Evolutionary conservation across 2,113 vertebrate genomes (phyloP).

Genomic region (Mesitornis unicolor): DNA sequence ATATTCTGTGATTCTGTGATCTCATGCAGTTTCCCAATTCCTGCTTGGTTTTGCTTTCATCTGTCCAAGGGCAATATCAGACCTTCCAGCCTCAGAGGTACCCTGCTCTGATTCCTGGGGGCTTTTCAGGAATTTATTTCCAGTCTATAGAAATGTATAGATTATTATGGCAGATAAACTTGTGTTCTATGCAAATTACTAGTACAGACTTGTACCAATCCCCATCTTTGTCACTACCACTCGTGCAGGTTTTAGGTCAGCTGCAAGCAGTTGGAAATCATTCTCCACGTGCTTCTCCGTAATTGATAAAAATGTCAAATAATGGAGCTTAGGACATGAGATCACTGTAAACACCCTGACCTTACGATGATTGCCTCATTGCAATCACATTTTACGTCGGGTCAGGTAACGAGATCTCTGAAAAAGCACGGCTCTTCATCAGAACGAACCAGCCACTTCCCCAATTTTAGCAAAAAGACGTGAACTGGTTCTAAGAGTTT

Average conservation of each 20-base stretch:
- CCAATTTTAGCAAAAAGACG: neutral
- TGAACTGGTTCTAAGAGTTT: neutral
- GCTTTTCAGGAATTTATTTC: neutral
- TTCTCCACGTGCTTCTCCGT: neutral
- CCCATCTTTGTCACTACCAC: fast-evolving
- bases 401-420: neutral
- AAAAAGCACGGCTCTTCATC: neutral
- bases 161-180: neutral
- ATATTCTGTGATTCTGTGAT: no score
- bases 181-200: neutral
- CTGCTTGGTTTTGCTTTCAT: neutral
- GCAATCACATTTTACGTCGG: neutral
- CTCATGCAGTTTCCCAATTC: neutral
- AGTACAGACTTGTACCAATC: neutral
- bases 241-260: neutral
- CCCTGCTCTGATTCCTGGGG: fast-evolving
- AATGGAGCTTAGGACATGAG: neutral
- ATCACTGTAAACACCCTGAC: neutral
- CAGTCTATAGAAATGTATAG: neutral
- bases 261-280: neutral
- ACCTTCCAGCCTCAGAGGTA: neutral
- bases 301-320: neutral
- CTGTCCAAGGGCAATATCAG: neutral
- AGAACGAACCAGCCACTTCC: neutral
- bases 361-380: neutral